phyloP scores from a whole-genome alignment of 1,140 invertebrate species.

The Coptotermes formosanus region DNA sequence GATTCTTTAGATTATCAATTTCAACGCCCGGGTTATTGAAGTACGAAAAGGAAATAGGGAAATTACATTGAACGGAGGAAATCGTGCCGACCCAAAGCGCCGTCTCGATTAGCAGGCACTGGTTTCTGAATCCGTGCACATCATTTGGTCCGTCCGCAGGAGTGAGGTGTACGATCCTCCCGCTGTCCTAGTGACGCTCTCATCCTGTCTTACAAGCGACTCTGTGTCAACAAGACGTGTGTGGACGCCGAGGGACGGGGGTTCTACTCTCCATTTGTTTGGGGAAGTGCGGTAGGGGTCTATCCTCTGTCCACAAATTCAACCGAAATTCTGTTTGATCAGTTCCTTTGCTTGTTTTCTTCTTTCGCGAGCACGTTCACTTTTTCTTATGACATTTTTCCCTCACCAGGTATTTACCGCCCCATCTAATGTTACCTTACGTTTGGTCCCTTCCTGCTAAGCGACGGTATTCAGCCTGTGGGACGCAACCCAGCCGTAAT shows the following conservation, averaged over 20 bases:
- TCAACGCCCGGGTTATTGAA: too few species aligned
- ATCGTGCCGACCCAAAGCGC: too few species aligned
- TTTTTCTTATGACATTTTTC: background rate
- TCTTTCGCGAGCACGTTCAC: background rate
- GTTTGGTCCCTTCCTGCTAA: background rate
- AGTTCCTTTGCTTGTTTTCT: background rate
- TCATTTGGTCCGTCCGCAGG: too few species aligned
- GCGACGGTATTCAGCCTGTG: background rate
- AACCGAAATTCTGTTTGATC: constrained; percentile 1
- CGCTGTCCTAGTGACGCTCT: background rate
- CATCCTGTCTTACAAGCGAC: constrained; percentile 28
- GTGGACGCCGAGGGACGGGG: constrained; percentile 4
- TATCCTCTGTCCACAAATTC: background rate
- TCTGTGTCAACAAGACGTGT: constrained; percentile 8
- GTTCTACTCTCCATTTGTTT: constrained; percentile 1
- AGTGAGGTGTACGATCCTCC: too few species aligned
- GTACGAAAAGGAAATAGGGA: too few species aligned
- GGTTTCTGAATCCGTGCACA: too few species aligned
- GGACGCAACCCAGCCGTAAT: background rate
- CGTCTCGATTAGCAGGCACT: too few species aligned
- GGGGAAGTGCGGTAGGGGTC: background rate
- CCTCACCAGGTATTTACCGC: background rate
- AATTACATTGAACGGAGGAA: too few species aligned
- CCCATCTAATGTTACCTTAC: background rate
- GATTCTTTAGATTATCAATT: too few species aligned